Conservation (phyloP, 2,797 vertebrate genomes). For the Phyllotis vaccarum region DNA sequence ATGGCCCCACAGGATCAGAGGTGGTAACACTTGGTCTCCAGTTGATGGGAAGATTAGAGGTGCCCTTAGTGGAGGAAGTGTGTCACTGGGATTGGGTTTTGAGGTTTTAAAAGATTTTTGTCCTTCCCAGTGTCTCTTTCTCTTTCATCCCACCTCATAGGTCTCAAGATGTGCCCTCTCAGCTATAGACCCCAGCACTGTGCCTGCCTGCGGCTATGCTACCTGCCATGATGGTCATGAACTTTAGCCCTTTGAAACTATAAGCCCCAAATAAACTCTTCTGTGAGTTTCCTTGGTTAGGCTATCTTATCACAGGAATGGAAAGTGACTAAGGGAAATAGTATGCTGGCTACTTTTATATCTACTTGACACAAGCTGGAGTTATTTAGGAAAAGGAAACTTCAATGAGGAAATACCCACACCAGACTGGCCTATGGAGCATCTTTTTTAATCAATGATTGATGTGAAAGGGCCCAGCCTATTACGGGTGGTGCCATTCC, state of each 20-base stretch:
- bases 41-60: neutral
- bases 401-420: neutral
- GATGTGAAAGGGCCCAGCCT: neutral
- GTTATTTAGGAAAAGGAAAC: neutral
- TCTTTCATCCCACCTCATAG: neutral
- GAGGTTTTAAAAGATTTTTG: neutral
- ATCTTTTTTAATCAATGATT: neutral
- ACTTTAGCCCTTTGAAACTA: neutral
- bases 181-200: neutral
- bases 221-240: neutral
- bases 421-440: neutral
- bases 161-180: neutral
- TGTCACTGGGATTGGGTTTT: neutral
- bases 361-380: neutral
- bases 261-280: neutral
- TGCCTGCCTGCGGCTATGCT: neutral
- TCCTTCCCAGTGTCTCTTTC: neutral
- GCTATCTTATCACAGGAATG: neutral
- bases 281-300: neutral
- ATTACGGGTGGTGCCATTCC: neutral
- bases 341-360: neutral
- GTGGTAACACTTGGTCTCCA: neutral
- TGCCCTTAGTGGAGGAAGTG: neutral
- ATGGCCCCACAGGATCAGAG: neutral
- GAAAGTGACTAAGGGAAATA: neutral